phyloP scores from a whole-genome alignment of 1,140 invertebrate genomes.

The Solenopsis fugax region DNA sequence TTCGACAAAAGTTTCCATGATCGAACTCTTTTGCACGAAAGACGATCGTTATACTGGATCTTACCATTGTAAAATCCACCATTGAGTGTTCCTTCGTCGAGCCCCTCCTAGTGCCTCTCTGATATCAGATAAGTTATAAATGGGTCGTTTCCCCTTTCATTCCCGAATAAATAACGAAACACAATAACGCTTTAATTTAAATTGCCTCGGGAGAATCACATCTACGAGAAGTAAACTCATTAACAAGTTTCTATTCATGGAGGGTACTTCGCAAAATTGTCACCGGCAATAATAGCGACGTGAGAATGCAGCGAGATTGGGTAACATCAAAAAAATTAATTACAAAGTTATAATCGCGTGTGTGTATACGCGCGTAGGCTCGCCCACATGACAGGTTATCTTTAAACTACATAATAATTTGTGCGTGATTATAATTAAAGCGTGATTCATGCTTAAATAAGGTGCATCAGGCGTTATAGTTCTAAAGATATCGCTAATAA shows the following conservation, averaged over 20 bases:
- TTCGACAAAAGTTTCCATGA: constrained; percentile 50
- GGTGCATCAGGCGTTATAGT: background rate
- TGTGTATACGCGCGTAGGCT: too few relatives aligned
- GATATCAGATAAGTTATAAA: constrained; percentile 56
- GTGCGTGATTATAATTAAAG: background rate
- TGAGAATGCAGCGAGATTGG: constrained; percentile 18
- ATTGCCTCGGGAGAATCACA: constrained; percentile 39
- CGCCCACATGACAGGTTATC: background rate
- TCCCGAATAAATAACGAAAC: constrained; percentile 53
- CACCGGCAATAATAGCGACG: constrained; percentile 19
- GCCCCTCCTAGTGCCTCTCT: background rate
- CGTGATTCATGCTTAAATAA: constrained; percentile 16
- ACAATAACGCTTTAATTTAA: constrained; percentile 60
- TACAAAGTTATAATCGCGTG: background rate
- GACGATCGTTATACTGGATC: constrained; percentile 46
- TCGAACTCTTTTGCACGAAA: constrained; percentile 48
- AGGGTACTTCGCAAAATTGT: constrained; percentile 40
- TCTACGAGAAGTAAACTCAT: constrained; percentile 50
- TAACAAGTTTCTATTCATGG: constrained; percentile 58
- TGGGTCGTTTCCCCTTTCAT: constrained; percentile 29
- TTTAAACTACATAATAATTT: constrained; percentile 3
- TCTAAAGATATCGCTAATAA: constrained; percentile 1
- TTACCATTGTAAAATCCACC: constrained; percentile 51
- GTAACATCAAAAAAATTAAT: constrained; percentile 38
- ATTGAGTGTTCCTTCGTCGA: constrained; percentile 39